phyloP scores from a whole-genome alignment of 1,140 invertebrate genomes.

The Zaprionus capensis region DNA sequence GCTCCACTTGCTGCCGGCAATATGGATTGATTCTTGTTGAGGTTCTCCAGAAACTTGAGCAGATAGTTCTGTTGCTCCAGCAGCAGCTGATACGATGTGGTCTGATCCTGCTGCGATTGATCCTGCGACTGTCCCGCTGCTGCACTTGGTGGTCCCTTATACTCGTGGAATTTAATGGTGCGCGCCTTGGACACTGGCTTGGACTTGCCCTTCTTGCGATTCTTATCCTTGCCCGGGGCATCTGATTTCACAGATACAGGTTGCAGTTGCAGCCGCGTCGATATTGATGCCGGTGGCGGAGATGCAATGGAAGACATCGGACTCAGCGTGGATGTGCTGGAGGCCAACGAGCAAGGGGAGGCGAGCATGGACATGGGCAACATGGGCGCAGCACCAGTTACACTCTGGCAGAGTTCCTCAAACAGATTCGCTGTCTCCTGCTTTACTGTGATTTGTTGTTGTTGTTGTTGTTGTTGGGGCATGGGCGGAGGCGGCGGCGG shows the following conservation, averaged over 20 bases:
- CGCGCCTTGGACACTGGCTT: conserved; percentile 93
- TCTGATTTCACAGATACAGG: conserved; percentile 86
- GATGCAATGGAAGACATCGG: conserved; percentile 88
- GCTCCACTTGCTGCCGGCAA: conserved; percentile 86
- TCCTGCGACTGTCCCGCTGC: conserved; percentile 89
- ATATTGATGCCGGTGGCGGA: conserved; percentile 85
- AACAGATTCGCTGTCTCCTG: conserved; percentile 85
- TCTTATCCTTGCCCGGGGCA: conserved; percentile 92
- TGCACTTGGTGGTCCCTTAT: conserved; percentile 97
- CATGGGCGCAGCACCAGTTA: conserved; percentile 84
- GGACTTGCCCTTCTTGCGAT: conserved; percentile 95
- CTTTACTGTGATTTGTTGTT: conserved; percentile 62
- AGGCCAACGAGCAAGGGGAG: conserved; percentile 87
- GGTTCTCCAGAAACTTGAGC: conserved; percentile 79
- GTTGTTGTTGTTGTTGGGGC: conserved; percentile 30
- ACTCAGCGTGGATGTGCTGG: conserved; percentile 87
- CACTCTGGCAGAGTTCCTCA: conserved; percentile 87
- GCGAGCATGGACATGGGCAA: conserved; percentile 85
- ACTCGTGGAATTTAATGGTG: conserved; percentile 99
- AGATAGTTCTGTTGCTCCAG: conserved; percentile 96
- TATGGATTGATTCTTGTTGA: conserved; percentile 83
- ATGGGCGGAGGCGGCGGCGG: conserved; percentile 76
- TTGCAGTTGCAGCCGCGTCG: conserved; percentile 75
- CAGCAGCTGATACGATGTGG: conserved; percentile 95
- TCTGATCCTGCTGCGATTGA: conserved; percentile 85